Conservation (phyloP, 1,140 invertebrate species). For the Belonocnema kinseyi region DNA sequence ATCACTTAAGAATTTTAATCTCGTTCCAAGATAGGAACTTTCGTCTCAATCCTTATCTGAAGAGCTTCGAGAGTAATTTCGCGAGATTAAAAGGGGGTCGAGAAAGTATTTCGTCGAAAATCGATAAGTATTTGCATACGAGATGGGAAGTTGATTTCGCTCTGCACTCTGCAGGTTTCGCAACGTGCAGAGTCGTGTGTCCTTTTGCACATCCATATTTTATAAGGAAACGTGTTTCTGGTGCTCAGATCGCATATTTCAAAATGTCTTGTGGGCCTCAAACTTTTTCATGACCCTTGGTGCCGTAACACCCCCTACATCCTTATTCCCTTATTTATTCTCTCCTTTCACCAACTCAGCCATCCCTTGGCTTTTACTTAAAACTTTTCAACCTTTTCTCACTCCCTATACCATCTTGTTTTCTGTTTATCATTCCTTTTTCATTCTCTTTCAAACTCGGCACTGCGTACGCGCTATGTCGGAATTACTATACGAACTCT, state of each 20-base stretch:
- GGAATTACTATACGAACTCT: constrained; percentile 48
- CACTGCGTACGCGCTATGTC: constrained; percentile 12
- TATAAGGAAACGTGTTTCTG: constrained; percentile 48
- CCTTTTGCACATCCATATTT: constrained; percentile 46
- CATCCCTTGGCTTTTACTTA: constrained; percentile 47
- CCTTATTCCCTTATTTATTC: constrained; percentile 28
- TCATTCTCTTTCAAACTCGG: not conserved
- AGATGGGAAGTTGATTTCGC: constrained; percentile 44
- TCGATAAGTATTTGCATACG: constrained; percentile 41
- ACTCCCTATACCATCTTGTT: constrained; percentile 34
- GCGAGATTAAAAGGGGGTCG: constrained; percentile 40
- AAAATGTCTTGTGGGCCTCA: constrained; percentile 27
- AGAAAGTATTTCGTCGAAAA: constrained; percentile 38
- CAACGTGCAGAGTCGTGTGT: constrained; percentile 24
- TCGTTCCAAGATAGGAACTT: constrained; percentile 34
- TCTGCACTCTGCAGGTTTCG: constrained; percentile 36
- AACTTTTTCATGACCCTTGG: constrained; percentile 41
- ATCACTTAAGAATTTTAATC: constrained; percentile 44
- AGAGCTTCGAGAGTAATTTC: constrained; percentile 45
- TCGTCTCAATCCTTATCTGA: constrained; percentile 30
- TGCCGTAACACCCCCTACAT: constrained; percentile 20
- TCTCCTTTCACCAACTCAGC: constrained; percentile 32
- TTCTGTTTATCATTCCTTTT: not conserved
- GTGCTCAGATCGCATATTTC: constrained; percentile 35
- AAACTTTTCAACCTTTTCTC: constrained; percentile 39